Evolutionary conservation across 2,797 vertebrate species (phyloP).

Genomic region (Chrosomus eos): DNA sequence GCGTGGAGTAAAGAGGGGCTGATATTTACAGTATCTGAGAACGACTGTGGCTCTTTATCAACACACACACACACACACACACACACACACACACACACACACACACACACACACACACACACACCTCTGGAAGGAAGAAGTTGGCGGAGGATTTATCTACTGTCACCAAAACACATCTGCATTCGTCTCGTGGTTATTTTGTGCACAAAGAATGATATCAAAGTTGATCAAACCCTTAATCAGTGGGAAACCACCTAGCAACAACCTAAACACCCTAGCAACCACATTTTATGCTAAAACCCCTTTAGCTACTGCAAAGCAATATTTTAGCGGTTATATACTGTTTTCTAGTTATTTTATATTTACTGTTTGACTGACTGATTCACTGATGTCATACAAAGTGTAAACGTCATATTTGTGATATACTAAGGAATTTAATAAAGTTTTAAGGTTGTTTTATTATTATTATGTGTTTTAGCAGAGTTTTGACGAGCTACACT

Average conservation of each 20-base stretch:
- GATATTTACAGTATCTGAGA: slow-evolving; percentile 5
- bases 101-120: neutral
- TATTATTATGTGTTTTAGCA: neutral
- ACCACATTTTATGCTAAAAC: neutral
- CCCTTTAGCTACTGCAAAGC: neutral
- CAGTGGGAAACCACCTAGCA: slow-evolving; percentile 1
- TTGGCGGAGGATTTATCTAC: neutral
- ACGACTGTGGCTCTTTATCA: neutral
- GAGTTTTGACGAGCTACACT: neutral
- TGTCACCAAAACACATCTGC: neutral
- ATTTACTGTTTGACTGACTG: neutral
- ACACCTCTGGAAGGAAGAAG: neutral
- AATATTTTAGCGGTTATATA: neutral
- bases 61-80: neutral
- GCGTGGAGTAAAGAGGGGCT: neutral
- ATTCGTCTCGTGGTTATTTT: neutral
- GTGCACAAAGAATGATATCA: neutral
- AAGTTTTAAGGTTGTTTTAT: neutral
- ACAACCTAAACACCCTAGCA: neutral
- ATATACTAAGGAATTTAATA: neutral
- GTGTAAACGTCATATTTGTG: neutral
- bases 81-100: too few species aligned
- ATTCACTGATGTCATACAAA: neutral
- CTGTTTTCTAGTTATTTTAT: neutral
- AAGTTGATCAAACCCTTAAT: neutral